phyloP scores from a whole-genome alignment of 2,113 vertebrate genomes.

The Gymnorhina tibicen region DNA sequence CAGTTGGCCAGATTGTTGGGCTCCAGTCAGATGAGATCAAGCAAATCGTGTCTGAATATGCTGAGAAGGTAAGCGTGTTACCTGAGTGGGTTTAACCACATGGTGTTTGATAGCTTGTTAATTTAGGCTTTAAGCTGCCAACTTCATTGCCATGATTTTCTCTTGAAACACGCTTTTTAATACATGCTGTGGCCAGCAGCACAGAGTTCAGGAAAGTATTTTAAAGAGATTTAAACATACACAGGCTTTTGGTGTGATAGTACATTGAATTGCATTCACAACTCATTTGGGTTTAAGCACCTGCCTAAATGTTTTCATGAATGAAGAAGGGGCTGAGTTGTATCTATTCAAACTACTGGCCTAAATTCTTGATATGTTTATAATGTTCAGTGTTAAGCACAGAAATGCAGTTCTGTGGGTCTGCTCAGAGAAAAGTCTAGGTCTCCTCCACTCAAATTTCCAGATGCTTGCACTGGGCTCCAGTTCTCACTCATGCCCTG shows the following conservation, averaged over 20 bases:
- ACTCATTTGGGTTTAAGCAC: not conserved
- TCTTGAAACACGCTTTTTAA: not conserved
- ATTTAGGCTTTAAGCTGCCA: not conserved
- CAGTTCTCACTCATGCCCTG: not conserved
- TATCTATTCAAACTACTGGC: not conserved
- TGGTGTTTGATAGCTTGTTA: not conserved
- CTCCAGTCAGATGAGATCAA: conserved; percentile 95
- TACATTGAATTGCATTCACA: not conserved
- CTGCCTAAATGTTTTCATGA: not conserved
- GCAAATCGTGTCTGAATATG: conserved; percentile 91
- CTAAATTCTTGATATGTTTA: not conserved
- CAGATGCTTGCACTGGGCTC: not conserved
- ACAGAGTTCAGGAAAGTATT: not conserved
- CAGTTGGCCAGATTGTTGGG: conserved; percentile 94
- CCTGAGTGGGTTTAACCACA: not conserved
- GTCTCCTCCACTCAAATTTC: not conserved
- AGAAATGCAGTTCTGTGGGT: not conserved
- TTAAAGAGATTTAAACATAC: not conserved
- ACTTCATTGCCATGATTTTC: not conserved
- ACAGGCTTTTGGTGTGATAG: not conserved
- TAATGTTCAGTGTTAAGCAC: not conserved
- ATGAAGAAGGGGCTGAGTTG: not conserved
- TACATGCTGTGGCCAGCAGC: not conserved
- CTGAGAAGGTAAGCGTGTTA: conserved; percentile 77
- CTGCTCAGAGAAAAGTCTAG: not conserved